Conservation (phyloP, 2,888 invertebrate species). For the Drosophila picticornis region DNA sequence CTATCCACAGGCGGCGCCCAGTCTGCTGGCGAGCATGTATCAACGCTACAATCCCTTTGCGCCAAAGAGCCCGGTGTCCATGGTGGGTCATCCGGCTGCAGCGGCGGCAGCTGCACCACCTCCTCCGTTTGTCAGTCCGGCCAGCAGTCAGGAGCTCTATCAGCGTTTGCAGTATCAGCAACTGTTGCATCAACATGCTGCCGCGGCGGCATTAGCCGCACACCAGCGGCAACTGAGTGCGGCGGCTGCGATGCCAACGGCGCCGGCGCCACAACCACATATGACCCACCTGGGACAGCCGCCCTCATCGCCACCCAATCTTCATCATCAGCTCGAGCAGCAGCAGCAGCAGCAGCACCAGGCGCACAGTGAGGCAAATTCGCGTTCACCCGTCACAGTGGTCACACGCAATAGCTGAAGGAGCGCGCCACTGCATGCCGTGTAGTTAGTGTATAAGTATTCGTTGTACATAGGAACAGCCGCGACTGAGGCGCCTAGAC, state of each 20-base stretch:
- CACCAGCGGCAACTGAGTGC: conserved; percentile 84
- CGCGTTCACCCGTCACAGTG: conserved; percentile 85
- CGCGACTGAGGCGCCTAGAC: conserved; percentile 77
- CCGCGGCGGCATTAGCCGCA: conserved; percentile 84
- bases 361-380: conserved; percentile 38
- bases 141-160: conserved; percentile 86
- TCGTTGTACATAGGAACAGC: conserved; percentile 71
- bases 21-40: conserved; percentile 89
- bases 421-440: not conserved
- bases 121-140: conserved; percentile 71
- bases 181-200: conserved; percentile 85
- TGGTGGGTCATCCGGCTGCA: conserved; percentile 69
- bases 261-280: conserved; percentile 80
- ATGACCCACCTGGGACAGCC: conserved; percentile 79
- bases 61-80: conserved; percentile 84
- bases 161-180: conserved; percentile 86
- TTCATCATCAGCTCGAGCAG: conserved; percentile 20
- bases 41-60: conserved; percentile 88
- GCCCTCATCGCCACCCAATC: conserved; percentile 52
- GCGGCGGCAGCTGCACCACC: conserved; percentile 64
- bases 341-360: conserved; percentile 32
- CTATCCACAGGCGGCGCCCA: conserved; percentile 86
- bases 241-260: conserved; percentile 70
- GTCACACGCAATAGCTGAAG: conserved; percentile 87
- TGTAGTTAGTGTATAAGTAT: conserved; percentile 57